Evolutionary conservation across 2,113 vertebrate species (phyloP).

Genomic region (Uropsilus gracilis): DNA sequence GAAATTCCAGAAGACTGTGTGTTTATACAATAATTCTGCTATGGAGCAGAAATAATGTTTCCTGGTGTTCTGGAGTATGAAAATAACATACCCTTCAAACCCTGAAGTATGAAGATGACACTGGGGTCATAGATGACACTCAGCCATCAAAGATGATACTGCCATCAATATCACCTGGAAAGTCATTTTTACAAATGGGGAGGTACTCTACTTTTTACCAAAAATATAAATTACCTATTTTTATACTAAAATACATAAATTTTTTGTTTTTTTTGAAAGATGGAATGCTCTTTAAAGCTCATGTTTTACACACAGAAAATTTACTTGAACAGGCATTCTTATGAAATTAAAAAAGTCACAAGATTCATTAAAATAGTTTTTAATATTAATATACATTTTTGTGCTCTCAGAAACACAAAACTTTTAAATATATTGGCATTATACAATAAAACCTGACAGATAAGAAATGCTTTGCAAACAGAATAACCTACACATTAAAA

Average conservation of each 20-base stretch:
- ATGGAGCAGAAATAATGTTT: background rate
- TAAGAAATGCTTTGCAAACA: constrained; percentile 64
- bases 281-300: constrained; percentile 29
- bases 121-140: background rate
- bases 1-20: background rate
- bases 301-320: constrained; percentile 32
- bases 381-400: constrained; percentile 70
- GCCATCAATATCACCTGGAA: background rate
- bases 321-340: constrained; percentile 37
- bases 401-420: constrained; percentile 59
- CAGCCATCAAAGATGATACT: background rate
- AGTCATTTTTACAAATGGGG: background rate
- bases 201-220: background rate
- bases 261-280: background rate
- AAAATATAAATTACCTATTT: constrained; percentile 33
- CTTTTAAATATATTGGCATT: constrained; percentile 47
- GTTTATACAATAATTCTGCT: background rate
- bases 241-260: background rate
- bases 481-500: constrained; percentile 41
- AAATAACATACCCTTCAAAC: background rate
- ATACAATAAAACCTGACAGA: constrained; percentile 55
- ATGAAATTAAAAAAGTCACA: constrained; percentile 63
- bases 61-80: background rate
- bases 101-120: background rate
- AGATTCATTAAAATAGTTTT: constrained; percentile 70